phyloP scores from a whole-genome alignment of 2,888 invertebrate genomes.

The Rugalucina vietnamica region DNA sequence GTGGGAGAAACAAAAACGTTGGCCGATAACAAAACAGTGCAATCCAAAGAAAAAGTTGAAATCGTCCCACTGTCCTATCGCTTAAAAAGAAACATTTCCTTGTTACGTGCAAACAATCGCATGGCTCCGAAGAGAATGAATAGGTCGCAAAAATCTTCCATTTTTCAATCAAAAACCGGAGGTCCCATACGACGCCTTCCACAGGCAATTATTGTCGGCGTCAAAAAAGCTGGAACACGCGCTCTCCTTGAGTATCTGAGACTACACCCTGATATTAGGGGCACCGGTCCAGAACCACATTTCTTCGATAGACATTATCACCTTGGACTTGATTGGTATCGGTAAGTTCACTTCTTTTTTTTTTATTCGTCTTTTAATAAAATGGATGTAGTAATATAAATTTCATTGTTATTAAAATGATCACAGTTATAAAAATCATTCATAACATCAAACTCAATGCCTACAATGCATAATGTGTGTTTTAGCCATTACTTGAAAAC shows the following conservation, averaged over 20 bases:
- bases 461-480: too few species aligned
- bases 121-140: neutral
- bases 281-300: conserved; percentile 95
- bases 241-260: conserved; percentile 96
- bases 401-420: neutral
- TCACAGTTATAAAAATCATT: neutral
- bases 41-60: neutral
- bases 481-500: too few species aligned
- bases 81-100: neutral
- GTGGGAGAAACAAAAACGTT: neutral
- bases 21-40: neutral
- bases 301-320: conserved; percentile 91
- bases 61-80: neutral
- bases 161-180: neutral
- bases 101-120: neutral
- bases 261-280: conserved; percentile 94
- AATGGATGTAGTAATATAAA: neutral
- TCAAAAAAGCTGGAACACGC: conserved; percentile 96
- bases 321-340: conserved; percentile 92
- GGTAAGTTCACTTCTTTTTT: conserved; percentile 68
- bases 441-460: too few species aligned
- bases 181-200: conserved; percentile 88
- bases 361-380: too few species aligned
- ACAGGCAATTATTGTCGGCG: conserved; percentile 95
- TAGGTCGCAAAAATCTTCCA: neutral